Evolutionary conservation across 2,797 vertebrate genomes (phyloP).

Genomic region (Darevskia mixta): DNA sequence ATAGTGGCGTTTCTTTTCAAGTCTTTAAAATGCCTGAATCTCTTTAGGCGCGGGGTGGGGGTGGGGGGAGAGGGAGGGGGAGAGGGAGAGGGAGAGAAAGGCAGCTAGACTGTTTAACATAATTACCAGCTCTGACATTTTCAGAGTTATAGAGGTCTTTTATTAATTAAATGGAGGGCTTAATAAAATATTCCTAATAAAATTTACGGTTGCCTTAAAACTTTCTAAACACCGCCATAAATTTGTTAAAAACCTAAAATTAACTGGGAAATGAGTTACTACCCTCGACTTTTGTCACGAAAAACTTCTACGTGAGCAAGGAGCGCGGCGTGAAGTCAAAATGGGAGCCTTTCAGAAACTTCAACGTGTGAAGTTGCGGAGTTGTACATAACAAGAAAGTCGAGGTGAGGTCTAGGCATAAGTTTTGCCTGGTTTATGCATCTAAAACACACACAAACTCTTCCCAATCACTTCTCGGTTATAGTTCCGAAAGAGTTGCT

Average conservation of each 20-base stretch:
- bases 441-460: background rate
- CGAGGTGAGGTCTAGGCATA: slow-evolving; percentile 8
- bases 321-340: slow-evolving; percentile 55
- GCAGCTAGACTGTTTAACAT: slow-evolving; percentile 58
- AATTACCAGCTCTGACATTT: slow-evolving; percentile 66
- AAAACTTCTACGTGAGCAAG: slow-evolving; percentile 38
- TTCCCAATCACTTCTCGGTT: background rate
- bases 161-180: slow-evolving; percentile 75
- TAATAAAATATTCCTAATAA: slow-evolving; percentile 77
- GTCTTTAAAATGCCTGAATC: slow-evolving; percentile 67
- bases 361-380: slow-evolving; percentile 50
- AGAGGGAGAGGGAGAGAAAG: background rate
- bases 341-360: slow-evolving; percentile 65
- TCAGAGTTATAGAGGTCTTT: slow-evolving; percentile 69
- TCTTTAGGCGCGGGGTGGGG: slow-evolving; percentile 36
- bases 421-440: background rate
- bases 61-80: background rate
- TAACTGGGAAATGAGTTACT: slow-evolving; percentile 75
- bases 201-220: slow-evolving; percentile 78
- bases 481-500: background rate
- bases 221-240: slow-evolving; percentile 76
- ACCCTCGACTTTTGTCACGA: slow-evolving; percentile 67
- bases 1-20: slow-evolving; percentile 63
- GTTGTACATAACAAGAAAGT: slow-evolving; percentile 21
- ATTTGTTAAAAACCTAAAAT: slow-evolving; percentile 71